Evolutionary conservation across 2,797 vertebrate genomes (phyloP).

Genomic region (Mionectes olivaceus): DNA sequence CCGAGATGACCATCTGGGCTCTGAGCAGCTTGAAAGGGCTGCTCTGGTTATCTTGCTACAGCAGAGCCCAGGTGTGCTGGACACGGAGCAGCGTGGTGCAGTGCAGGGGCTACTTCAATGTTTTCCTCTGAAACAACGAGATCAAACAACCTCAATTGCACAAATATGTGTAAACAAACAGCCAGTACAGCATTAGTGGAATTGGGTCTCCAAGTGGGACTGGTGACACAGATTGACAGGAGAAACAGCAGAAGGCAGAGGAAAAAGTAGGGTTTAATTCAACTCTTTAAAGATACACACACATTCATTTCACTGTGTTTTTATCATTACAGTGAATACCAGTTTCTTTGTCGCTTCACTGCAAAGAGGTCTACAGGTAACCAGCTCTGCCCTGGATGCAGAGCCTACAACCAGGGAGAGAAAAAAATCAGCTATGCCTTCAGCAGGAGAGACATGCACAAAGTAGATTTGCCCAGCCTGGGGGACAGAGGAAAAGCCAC

Average conservation of each 20-base stretch:
- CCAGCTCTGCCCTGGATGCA: not conserved
- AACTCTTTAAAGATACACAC: not conserved
- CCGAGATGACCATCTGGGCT: not conserved
- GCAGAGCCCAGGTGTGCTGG: conserved; percentile 37
- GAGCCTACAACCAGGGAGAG: not conserved
- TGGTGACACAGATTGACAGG: not conserved
- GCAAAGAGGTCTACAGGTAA: not conserved
- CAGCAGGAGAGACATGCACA: not conserved
- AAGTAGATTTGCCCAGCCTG: accelerated
- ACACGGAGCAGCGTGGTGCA: not conserved
- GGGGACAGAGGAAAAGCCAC: not conserved
- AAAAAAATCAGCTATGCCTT: not conserved
- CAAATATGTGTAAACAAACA: not conserved
- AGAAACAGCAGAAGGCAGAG: not conserved
- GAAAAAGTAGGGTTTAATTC: not conserved
- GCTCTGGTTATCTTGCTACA: conserved; percentile 17
- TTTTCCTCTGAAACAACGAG: not conserved
- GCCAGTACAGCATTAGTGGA: not conserved
- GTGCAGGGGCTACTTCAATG: not conserved
- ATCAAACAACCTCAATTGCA: not conserved
- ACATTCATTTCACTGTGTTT: not conserved
- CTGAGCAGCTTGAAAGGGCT: conserved; percentile 1
- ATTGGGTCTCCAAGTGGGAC: not conserved
- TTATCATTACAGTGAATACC: not conserved
- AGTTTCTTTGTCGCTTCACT: not conserved